Evolutionary conservation across 2,113 vertebrate species (phyloP).

Genomic region (Mustela nigripes): DNA sequence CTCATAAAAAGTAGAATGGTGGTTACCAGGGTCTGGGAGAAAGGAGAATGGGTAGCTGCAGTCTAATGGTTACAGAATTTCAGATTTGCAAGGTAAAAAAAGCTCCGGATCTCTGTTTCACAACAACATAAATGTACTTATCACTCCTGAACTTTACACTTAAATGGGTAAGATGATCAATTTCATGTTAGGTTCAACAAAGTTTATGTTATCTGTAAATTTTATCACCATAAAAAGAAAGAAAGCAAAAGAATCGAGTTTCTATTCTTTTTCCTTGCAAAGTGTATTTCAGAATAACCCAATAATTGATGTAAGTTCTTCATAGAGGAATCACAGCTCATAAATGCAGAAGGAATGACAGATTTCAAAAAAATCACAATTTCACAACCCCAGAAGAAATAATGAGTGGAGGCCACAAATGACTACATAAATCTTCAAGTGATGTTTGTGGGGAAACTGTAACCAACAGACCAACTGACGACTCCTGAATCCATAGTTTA

Average conservation of each 20-base stretch:
- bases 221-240: not conserved
- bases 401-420: not conserved
- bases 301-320: not conserved
- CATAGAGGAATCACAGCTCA: not conserved
- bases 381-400: not conserved
- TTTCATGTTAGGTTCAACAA: not conserved
- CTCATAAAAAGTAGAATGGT: not conserved
- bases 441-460: not conserved
- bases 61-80: not conserved
- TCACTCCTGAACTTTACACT: not conserved
- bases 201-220: not conserved
- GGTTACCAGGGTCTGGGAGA: not conserved
- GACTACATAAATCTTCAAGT: not conserved
- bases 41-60: not conserved
- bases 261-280: not conserved
- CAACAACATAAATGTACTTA: not conserved
- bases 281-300: constrained; percentile 9
- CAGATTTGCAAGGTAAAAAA: not conserved
- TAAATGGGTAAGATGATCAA: not conserved
- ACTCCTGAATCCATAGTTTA: not conserved
- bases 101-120: not conserved
- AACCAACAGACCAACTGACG: not conserved
- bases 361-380: constrained; percentile 11
- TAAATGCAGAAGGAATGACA: not conserved
- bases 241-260: not conserved